These are phyloP conservation scores for Sapajus apella DNA, from an alignment of 2,113 vertebrate genomes.

Conservation along the genomic window DNA sequence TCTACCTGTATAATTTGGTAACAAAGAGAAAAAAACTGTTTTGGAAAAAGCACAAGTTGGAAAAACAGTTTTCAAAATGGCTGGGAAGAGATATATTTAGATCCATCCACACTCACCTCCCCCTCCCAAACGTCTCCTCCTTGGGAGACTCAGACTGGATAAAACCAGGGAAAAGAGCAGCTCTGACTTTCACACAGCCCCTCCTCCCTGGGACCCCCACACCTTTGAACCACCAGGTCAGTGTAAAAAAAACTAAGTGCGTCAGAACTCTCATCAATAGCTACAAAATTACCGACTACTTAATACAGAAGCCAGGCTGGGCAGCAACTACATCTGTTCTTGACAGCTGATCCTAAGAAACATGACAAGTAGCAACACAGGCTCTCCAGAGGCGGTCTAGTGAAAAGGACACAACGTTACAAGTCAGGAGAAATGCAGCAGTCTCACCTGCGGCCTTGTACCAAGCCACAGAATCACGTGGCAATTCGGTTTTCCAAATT, in stretches of 20 bases:
- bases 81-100: neutral
- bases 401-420: neutral
- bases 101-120: fast-evolving
- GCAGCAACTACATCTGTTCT: neutral
- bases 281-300: neutral
- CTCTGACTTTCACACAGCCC: neutral
- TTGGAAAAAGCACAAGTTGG: neutral
- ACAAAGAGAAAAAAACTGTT: neutral
- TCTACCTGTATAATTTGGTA: fast-evolving
- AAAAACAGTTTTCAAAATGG: neutral
- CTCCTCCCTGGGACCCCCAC: neutral
- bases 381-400: neutral
- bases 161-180: neutral
- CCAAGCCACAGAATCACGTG: neutral
- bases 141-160: no score
- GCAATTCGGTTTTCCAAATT: neutral
- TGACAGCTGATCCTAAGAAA: neutral
- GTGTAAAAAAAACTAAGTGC: neutral
- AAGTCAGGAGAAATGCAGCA: neutral
- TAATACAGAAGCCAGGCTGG: neutral
- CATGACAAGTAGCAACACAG: neutral
- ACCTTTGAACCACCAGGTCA: neutral
- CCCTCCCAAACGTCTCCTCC: neutral
- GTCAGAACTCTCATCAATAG: neutral
- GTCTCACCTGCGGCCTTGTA: neutral